Evolutionary conservation across 2,113 vertebrate genomes (phyloP), one percentile per base, ranked within the genome.

Genomic region (Burhinus oedicnemus): DNA sequence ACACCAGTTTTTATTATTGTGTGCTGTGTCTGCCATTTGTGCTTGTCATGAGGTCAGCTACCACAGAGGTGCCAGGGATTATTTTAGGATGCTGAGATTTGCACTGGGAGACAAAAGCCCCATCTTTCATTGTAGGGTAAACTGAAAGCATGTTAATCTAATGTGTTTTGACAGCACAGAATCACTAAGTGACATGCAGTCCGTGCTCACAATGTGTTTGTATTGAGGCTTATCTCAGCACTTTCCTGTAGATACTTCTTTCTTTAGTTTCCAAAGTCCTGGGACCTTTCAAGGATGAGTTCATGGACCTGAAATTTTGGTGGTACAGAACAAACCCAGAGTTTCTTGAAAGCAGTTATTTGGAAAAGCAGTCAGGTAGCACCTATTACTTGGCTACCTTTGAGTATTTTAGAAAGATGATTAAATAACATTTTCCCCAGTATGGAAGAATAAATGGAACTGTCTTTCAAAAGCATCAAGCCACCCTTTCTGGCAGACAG

Each of bases 121-220:
- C 9, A 3, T 45, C 25, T 76, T 92, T 87, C 11, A 32, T 45
- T 60, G 20, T 15, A 70, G 82, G 19, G 27, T 83, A 70, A 89
- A 65, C 44, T 29, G 51, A 61, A 83, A 87, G 25, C 12, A 12
- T 58, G 10, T 62, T 89, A 62, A 49, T 71, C 9, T 36, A 10
- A 22, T 47, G 36, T 15, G 5, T 75, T 87, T 78, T 61, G 45
- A 83, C 51, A 60, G 15, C 11, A 1, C 40, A 25, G 66, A 51
- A 36, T 94, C 61, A 36, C 21, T 51, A 70, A 55, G 29, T 66
- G 72, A 61, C n/a, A 64, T 54, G n/a, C 12, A 44, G 47, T 44
- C 36, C 8, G 4, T 40, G 32, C 21, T 55, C 29, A 61, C 44
- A 74, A 15, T 0, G 0, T 55, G 11, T 83, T 87, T 61, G 1